These are phyloP conservation scores for Ceriagrion tenellum DNA, from an alignment of 2,888 invertebrate genomes.

Conservation along the genomic window DNA sequence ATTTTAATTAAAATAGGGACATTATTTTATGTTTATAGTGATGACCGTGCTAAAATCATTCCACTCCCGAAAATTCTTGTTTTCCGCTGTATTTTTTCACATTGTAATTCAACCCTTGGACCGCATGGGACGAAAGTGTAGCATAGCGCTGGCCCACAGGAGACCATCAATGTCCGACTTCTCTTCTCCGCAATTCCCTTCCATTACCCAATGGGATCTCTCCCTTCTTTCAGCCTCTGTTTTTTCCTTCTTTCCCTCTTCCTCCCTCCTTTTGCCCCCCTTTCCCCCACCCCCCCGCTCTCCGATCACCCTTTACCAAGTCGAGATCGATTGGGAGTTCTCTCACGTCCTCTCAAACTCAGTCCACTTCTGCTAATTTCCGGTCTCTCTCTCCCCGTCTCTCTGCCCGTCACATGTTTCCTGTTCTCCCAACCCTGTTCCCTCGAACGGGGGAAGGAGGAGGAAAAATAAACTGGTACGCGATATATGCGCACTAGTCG, in stretches of 20 bases:
- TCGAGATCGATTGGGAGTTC: conserved; percentile 40
- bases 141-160: neutral
- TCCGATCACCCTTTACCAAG: neutral
- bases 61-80: no score
- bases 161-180: neutral
- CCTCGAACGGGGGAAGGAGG: neutral
- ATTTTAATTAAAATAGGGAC: no score
- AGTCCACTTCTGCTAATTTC: conserved; percentile 64
- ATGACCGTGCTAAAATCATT: no score
- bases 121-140: neutral
- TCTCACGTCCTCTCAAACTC: conserved; percentile 43
- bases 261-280: neutral
- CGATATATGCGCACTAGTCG: neutral
- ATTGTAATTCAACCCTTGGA: no score
- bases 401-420: neutral
- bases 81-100: no score
- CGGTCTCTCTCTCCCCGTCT: conserved; percentile 10
- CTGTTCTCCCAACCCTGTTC: neutral
- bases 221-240: neutral
- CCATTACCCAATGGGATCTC: neutral
- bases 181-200: neutral
- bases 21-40: no score
- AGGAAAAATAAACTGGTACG: neutral
- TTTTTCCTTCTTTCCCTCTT: no score
- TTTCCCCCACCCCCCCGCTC: no score